phyloP scores from a whole-genome alignment of 1,140 invertebrate species.

The Lasioglossum albipes region DNA sequence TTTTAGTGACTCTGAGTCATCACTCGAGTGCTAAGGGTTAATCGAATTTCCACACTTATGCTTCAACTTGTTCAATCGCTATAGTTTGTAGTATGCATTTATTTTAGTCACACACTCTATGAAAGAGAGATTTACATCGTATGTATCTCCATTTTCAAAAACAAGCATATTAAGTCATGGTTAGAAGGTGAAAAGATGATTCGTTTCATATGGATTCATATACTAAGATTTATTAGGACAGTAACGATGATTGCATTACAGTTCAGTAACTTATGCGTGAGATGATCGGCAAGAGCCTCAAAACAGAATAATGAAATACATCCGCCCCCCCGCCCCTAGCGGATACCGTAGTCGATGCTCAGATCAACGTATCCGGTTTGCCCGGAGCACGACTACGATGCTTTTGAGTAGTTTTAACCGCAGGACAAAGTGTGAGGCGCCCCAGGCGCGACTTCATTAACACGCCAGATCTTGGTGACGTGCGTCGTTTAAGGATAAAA shows the following conservation, averaged over 20 bases:
- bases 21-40: no score
- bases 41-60: no score
- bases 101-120: no score
- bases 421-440: slow-evolving; percentile 61
- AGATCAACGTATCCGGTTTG: slow-evolving; percentile 52
- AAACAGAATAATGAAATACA: slow-evolving; percentile 78
- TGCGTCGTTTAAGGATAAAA: slow-evolving; percentile 58
- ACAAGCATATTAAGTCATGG: no score
- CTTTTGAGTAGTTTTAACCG: slow-evolving; percentile 67
- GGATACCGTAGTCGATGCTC: slow-evolving; percentile 68
- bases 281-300: slow-evolving; percentile 71
- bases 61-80: no score
- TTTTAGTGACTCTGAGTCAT: no score
- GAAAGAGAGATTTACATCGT: no score
- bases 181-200: neutral
- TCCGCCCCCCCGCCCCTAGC: slow-evolving; percentile 66
- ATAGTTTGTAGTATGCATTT: no score
- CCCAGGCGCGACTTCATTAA: slow-evolving; percentile 59
- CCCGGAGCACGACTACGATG: slow-evolving; percentile 62
- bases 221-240: slow-evolving; percentile 73
- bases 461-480: slow-evolving; percentile 50
- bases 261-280: slow-evolving; percentile 72
- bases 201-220: slow-evolving; percentile 60
- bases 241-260: slow-evolving; percentile 76
- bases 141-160: no score